Percentiles rank a stretch among this genome's conserved stretches.
Conservation (phyloP, 2,797 vertebrate genomes). For the Sarcophilus harrisii region DNA sequence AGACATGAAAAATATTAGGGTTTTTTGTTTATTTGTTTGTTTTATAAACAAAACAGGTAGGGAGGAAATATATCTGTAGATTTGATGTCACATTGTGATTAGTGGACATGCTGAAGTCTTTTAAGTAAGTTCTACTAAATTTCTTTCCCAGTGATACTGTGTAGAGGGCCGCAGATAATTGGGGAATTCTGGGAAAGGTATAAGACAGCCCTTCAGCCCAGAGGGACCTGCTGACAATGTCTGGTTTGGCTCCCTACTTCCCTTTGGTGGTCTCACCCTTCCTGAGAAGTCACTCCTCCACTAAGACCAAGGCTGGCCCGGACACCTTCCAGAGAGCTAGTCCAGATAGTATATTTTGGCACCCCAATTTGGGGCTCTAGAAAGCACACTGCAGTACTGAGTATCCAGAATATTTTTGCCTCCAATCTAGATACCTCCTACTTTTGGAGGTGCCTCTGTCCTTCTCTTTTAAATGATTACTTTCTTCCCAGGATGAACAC, state of each 20-base stretch:
- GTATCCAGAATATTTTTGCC: not conserved
- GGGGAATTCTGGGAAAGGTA: no score
- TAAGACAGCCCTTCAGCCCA: no score
- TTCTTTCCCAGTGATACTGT: not conserved
- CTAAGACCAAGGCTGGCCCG: no score
- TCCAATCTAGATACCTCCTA: not conserved
- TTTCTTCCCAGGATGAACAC: not conserved
- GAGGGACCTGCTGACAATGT: no score
- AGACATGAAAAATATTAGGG: not conserved
- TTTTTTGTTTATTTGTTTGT: not conserved
- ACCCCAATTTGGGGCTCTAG: no score
- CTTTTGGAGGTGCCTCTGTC: not conserved
- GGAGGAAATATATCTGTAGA: not conserved
- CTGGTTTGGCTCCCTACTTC: no score
- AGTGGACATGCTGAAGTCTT: not conserved
- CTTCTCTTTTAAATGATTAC: not conserved
- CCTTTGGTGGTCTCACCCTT: no score
- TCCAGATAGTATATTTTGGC: no score
- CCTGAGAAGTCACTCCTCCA: no score
- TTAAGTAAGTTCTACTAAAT: not conserved
- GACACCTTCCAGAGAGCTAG: no score
- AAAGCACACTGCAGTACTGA: no score
- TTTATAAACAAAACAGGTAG: not conserved
- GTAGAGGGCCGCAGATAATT: no score
- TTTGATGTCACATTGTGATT: not conserved